Conservation (phyloP, 2,888 invertebrate species). For the Barypeithes pellucidus region DNA sequence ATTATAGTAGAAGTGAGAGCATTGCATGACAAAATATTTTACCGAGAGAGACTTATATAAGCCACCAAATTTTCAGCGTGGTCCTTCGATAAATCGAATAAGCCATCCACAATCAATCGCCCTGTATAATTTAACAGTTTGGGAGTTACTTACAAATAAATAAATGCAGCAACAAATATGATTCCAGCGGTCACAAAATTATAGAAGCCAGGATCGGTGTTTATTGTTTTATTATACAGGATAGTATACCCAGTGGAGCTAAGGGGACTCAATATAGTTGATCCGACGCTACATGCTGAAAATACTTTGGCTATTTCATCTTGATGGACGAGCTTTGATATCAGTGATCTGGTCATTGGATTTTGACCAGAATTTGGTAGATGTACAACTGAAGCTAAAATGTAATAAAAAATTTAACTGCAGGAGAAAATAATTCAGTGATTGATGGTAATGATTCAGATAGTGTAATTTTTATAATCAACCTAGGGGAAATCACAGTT, state of each 20-base stretch:
- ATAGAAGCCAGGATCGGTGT: slow-evolving; percentile 75
- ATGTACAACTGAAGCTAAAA: slow-evolving; percentile 71
- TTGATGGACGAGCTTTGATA: slow-evolving; percentile 76
- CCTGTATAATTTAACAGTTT: too few relatives aligned
- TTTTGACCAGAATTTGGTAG: slow-evolving; percentile 73
- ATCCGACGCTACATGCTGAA: slow-evolving; percentile 66
- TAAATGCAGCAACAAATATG: neutral
- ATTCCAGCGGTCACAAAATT: slow-evolving; percentile 74
- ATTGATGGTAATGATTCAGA: too few relatives aligned
- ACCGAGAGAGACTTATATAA: too few relatives aligned
- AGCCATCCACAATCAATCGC: too few relatives aligned
- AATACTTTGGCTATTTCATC: slow-evolving; percentile 78
- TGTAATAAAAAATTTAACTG: too few relatives aligned
- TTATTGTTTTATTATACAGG: slow-evolving; percentile 76
- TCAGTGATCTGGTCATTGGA: slow-evolving; percentile 75
- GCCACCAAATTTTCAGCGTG: too few relatives aligned
- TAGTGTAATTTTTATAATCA: too few relatives aligned
- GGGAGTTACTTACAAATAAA: slow-evolving; percentile 37
- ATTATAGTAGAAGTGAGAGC: too few relatives aligned
- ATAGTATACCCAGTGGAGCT: slow-evolving; percentile 76
- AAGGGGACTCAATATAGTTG: slow-evolving; percentile 30
- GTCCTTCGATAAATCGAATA: too few relatives aligned
- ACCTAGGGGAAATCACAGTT: too few relatives aligned
- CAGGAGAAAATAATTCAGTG: too few relatives aligned
- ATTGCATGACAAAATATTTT: too few relatives aligned